Conservation (phyloP, 2,113 vertebrate genomes). For the Ptyas mucosa region DNA sequence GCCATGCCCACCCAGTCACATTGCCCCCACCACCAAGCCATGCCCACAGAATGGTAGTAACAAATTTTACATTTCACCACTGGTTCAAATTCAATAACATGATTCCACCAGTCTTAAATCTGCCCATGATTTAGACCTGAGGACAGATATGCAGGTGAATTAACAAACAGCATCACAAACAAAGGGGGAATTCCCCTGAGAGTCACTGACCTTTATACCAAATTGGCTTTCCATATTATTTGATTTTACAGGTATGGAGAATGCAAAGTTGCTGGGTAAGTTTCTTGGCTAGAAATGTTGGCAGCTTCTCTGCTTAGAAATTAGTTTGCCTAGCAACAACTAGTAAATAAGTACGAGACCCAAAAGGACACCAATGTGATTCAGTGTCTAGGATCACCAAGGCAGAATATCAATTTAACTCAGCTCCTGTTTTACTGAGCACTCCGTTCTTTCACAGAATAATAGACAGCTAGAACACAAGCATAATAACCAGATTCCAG, state of each 20-base stretch:
- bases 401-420: not conserved
- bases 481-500: not conserved
- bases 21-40: too few species aligned
- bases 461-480: not conserved
- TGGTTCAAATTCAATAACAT: not conserved
- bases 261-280: not conserved
- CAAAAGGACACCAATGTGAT: not conserved
- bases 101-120: not conserved
- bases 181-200: not conserved
- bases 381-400: not conserved
- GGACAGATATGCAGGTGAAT: not conserved
- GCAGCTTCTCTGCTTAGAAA: not conserved
- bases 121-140: not conserved
- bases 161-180: not conserved
- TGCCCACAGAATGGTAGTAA: too few species aligned
- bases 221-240: not conserved
- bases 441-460: not conserved
- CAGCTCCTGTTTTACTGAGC: not conserved
- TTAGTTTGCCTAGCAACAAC: not conserved
- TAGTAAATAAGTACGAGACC: not conserved
- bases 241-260: not conserved
- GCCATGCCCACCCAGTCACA: too few species aligned
- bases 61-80: too few species aligned
- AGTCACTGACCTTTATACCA: not conserved
- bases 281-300: not conserved